Evolutionary conservation across 2,113 vertebrate species (phyloP).

Genomic region (Clarias batrachus): DNA sequence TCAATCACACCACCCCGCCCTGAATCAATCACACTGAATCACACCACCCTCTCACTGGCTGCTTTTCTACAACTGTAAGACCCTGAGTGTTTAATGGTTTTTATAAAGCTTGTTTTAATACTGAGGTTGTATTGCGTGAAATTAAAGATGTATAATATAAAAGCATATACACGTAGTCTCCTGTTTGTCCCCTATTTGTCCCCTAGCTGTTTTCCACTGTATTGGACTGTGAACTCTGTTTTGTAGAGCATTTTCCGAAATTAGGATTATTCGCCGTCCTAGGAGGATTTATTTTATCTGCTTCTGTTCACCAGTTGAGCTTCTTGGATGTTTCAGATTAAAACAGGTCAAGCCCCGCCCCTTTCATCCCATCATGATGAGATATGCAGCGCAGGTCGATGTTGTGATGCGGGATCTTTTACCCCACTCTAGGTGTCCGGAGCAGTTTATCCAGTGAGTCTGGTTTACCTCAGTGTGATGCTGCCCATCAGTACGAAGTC

Average conservation of each 20-base stretch:
- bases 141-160: no score
- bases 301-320: not conserved
- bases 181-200: no score
- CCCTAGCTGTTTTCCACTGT: no score
- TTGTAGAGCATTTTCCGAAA: no score
- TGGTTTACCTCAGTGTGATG: conserved; percentile 6
- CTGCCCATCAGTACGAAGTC: conserved; percentile 38
- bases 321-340: not conserved
- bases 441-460: conserved; percentile 22
- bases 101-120: not conserved
- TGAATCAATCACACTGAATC: no score
- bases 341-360: not conserved
- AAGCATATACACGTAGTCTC: no score
- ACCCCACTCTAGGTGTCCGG: conserved; percentile 29
- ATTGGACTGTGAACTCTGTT: no score
- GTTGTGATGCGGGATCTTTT: not conserved
- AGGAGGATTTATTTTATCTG: no score
- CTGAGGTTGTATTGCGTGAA: not conserved
- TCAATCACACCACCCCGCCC: no score
- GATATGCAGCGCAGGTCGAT: not conserved
- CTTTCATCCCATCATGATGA: not conserved
- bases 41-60: not conserved
- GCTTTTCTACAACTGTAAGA: not conserved
- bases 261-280: no score
- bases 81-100: not conserved